phyloP scores from a whole-genome alignment of 2,888 invertebrate genomes.

The Habroteleia sp. region DNA sequence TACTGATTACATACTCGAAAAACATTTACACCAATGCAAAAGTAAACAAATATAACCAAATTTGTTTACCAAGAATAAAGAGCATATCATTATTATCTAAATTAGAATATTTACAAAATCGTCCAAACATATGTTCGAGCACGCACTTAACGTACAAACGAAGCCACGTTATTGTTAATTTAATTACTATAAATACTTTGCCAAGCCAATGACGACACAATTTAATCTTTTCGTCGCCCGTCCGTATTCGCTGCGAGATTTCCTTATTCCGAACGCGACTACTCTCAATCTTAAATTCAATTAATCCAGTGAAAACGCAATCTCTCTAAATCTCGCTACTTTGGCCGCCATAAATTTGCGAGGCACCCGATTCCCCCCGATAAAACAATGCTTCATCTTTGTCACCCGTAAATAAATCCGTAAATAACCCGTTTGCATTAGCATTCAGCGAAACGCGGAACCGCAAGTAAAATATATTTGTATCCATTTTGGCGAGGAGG shows the following conservation, averaged over 20 bases:
- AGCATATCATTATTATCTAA: no score
- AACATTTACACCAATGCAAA: no score
- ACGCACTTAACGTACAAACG: no score
- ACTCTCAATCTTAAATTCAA: conserved; percentile 40
- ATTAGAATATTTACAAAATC: no score
- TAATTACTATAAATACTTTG: no score
- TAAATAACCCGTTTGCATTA: conserved; percentile 42
- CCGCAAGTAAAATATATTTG: conserved; percentile 46
- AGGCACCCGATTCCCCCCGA: conserved; percentile 8
- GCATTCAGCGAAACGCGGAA: conserved; percentile 34
- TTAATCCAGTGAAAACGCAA: conserved; percentile 30
- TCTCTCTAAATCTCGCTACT: conserved; percentile 31
- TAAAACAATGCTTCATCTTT: conserved; percentile 56
- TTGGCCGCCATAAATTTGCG: conserved; percentile 23
- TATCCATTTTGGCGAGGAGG: conserved; percentile 34
- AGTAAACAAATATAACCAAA: no score
- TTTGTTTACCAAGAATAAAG: no score
- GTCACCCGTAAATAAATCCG: conserved; percentile 51
- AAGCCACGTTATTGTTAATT: no score
- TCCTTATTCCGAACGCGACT: conserved; percentile 12
- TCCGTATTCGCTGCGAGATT: conserved; percentile 5
- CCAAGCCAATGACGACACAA: no score
- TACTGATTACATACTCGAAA: no score
- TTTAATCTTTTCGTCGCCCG: neutral
- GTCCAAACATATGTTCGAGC: no score